phyloP scores from a whole-genome alignment of 2,797 vertebrate genomes.

The Furcifer pardalis region DNA sequence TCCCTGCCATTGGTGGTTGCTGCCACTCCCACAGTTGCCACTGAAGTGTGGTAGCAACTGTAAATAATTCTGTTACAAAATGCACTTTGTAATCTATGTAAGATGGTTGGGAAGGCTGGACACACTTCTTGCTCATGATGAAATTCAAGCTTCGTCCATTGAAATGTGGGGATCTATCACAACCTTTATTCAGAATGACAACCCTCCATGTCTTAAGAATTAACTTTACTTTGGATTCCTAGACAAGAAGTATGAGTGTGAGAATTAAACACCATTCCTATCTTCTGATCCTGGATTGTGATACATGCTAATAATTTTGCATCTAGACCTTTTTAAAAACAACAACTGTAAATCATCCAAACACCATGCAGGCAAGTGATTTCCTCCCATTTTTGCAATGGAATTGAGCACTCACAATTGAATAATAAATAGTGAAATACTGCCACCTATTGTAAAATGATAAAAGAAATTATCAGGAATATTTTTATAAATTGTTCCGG shows the following conservation, averaged over 20 bases:
- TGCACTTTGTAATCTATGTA: too few relatives aligned
- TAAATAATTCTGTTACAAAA: too few relatives aligned
- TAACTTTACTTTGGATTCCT: background rate
- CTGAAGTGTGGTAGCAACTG: background rate
- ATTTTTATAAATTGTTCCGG: background rate
- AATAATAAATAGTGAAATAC: constrained; percentile 47
- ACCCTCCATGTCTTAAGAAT: background rate
- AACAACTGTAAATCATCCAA: constrained; percentile 5
- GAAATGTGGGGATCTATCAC: background rate
- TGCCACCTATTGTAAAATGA: constrained; percentile 67
- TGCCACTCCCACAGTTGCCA: background rate
- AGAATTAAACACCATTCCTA: background rate
- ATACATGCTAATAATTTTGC: background rate
- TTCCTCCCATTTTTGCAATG: fast-evolving
- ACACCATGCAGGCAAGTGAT: background rate
- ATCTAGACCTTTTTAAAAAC: constrained; percentile 10
- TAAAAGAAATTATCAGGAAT: background rate
- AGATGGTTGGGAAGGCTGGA: too few relatives aligned
- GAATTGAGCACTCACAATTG: fast-evolving
- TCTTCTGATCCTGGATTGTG: background rate
- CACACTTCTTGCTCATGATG: background rate
- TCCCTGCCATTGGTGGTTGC: background rate
- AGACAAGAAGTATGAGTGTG: background rate
- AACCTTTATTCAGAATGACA: background rate
- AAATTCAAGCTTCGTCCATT: background rate